phyloP scores from a whole-genome alignment of 2,113 vertebrate genomes.

The Panthera tigris region DNA sequence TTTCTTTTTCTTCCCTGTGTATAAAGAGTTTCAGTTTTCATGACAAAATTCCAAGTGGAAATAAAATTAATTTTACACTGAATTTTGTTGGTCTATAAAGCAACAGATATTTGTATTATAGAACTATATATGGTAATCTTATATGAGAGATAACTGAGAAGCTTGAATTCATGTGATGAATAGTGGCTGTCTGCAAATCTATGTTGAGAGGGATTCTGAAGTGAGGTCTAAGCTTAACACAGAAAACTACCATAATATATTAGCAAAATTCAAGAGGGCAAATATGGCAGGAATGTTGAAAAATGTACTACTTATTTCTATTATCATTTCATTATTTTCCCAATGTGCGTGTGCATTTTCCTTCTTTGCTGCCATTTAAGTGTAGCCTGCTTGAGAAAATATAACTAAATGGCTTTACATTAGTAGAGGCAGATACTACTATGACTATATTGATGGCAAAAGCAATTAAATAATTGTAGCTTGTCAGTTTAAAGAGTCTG shows the following conservation, averaged over 20 bases:
- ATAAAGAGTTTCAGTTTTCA: background rate
- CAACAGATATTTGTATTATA: background rate
- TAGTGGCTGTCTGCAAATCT: background rate
- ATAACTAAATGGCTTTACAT: background rate
- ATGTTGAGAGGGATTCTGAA: background rate
- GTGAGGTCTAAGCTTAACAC: background rate
- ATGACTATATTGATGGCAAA: background rate
- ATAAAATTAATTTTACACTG: background rate
- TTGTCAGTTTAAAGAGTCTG: background rate
- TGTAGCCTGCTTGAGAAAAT: background rate
- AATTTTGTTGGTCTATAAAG: background rate
- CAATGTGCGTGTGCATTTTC: background rate
- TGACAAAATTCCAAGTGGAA: background rate
- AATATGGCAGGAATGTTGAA: background rate
- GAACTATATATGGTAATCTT: background rate
- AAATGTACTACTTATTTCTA: background rate
- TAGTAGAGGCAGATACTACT: background rate
- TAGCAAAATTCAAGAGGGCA: background rate
- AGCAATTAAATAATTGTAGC: background rate
- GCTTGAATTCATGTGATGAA: background rate
- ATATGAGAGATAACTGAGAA: background rate
- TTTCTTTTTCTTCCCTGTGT: background rate
- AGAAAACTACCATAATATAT: background rate
- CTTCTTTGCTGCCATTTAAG: background rate
- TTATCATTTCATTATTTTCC: slow-evolving; percentile 4